Evolutionary conservation across 1,140 invertebrate genomes (phyloP), one percentile per base, ranked within the genome.

Genomic region (Hyles euphorbiae): DNA sequence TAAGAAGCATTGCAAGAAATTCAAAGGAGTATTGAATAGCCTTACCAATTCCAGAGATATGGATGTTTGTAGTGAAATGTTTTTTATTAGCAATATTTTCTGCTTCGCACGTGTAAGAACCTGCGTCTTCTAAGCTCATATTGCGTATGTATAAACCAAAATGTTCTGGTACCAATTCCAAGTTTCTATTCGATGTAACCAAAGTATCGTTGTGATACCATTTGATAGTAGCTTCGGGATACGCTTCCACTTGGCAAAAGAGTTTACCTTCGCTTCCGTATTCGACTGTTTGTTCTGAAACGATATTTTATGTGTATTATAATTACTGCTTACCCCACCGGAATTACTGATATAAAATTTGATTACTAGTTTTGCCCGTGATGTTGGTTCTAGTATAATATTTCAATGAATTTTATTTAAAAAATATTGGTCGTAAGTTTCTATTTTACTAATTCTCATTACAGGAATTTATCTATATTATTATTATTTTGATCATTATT

Each of bases 151-250:
- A 22, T 5, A 86, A 46, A 34, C 53, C 61, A 56, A 74, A 58
- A 5, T 81, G 67, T 4, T 79, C 71, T 46, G 0, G 56, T 43
- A 12, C 65, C 11, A 6, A 79, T 49, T 74, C 48, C 11, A 76
- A 9, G 40, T 78, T 64, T 40, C 68, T 64, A 9, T 57, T 58
- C n/a, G 60, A 46, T 33, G 65, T 65, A 47, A 83, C 46, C 2
- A 56, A 11, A 6, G 74, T 78, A 3, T 77, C 72, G 46, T 87
- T 87, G 34, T 81, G 77, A 11, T 68, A 78, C 83, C 83, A 87
- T 63, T 71, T 76, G 11, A 74, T 71, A 34, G 68, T 66, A 5
- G 75, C 76, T 56, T 79, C 75, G 1, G 83, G 83, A 53, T 83
- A 84, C 5, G 81, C 73, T 10, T 72, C 56, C 0, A 78, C 76